Evolutionary conservation across 2,113 vertebrate species (phyloP).

Genomic region (Prochilodus magdalenae): DNA sequence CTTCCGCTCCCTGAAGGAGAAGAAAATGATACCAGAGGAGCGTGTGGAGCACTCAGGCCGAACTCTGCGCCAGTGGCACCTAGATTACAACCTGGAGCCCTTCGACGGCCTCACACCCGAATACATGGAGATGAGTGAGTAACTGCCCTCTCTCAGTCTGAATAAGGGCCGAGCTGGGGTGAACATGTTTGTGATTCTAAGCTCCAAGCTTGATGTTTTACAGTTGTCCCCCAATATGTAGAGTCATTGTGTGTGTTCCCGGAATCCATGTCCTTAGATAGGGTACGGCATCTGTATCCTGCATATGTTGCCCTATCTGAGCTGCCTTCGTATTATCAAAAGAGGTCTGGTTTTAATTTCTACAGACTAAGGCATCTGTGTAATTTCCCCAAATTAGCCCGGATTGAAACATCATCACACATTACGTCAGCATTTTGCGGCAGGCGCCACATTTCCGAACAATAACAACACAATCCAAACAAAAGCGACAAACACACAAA

Average conservation of each 20-base stretch:
- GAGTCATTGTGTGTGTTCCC: background rate
- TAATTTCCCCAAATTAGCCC: background rate
- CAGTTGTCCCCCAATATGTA: background rate
- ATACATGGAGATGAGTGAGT: constrained; percentile 99
- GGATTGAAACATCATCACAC: constrained; percentile 19
- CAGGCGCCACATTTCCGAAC: too few relatives aligned
- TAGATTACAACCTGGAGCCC: constrained; percentile 89
- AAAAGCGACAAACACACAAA: too few relatives aligned
- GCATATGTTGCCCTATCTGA: constrained; percentile 15
- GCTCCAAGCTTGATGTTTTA: background rate
- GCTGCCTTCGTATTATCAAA: too few relatives aligned
- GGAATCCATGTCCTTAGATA: background rate
- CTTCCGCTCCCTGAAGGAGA: constrained; percentile 87
- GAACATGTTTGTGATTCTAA: background rate
- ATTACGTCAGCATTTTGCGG: background rate
- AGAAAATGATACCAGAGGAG: constrained; percentile 75
- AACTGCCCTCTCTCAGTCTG: background rate
- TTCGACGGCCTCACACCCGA: constrained; percentile 95
- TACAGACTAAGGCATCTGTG: too few relatives aligned
- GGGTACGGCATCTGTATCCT: background rate
- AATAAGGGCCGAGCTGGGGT: background rate
- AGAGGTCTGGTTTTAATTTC: too few relatives aligned
- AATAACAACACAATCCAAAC: too few relatives aligned
- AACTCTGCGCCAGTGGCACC: constrained; percentile 89
- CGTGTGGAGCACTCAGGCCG: constrained; percentile 71